Base-by-base conservation (phyloP, 2,113 vertebrate species). In the Picathartes gymnocephalus region DNA sequence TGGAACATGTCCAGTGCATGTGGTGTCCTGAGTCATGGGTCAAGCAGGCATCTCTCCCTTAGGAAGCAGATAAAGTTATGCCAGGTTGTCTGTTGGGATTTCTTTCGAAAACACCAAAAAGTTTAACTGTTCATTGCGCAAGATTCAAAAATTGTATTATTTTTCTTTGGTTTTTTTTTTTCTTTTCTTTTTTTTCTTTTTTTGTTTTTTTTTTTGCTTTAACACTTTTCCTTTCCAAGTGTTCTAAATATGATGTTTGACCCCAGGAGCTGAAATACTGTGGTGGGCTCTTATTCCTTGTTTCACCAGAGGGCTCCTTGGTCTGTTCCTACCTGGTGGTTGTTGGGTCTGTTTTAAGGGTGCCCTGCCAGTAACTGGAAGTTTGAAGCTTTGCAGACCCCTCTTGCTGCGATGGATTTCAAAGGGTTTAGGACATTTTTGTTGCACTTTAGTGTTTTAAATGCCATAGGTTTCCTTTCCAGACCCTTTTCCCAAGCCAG, bases 361-460 rank as follows among this genome's bases (percentile, higher is more conserved):
- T 95, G 65, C 76, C 93, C 88, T 97, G 91, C 89, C 89, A 86
- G 90, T 96, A 90, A 95, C 95, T 96, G 94, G 93, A 96, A 96
- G 96, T 95, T 91, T 88, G 90, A 92, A 92, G 71, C 85, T 95
- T 94, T 54, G 88, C 95, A 94, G 64, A 95, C 65, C 65, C 50
- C 80, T 71, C 53, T 89, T 95, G 62, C 89, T 79, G 87, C 73
- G 1, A 66, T 78, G 35, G 25, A 76, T 88, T 97, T 96, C 88
- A 84, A 94, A 96, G 70, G 65, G 64, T 96, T 97, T 83, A 94
- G 93, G 90, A 92, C 35, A 8, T 90, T 90, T 96, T 90, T 50
- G 79, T 96, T 97, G 96, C 96, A 97, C 97, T 97, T 98, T 96
- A 95, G 95, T 97, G 96, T 97, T 96, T 95, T 93, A 83, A 92